These are phyloP conservation scores for Pogonus chalceus DNA, from an alignment of 1,140 invertebrate species.

Conservation along the genomic window DNA sequence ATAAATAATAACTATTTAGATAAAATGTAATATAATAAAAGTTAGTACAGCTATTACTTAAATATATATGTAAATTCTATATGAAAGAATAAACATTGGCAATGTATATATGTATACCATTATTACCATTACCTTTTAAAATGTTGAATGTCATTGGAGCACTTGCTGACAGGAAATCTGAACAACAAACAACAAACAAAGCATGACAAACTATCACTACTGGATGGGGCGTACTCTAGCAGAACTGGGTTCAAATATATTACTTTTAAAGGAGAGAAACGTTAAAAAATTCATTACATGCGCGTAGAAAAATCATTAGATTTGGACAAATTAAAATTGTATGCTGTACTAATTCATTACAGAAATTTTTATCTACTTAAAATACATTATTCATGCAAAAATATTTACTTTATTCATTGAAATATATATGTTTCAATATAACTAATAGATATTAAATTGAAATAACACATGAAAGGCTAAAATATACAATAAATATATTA, in stretches of 20 bases:
- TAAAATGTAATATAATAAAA: no score
- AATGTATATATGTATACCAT: no score
- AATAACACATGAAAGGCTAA: no score
- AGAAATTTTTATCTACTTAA: no score
- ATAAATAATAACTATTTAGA: no score
- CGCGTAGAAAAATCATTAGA: background rate
- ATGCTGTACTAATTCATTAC: constrained; percentile 31
- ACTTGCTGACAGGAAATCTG: constrained; percentile 63
- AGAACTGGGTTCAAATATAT: background rate
- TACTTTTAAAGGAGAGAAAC: background rate
- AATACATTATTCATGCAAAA: no score
- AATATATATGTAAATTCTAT: no score
- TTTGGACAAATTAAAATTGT: background rate
- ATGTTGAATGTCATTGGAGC: constrained; percentile 65
- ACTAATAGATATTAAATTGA: no score
- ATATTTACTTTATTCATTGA: no score
- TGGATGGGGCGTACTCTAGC: background rate
- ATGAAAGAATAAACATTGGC: no score
- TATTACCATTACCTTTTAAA: constrained; percentile 54
- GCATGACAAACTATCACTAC: constrained; percentile 37
- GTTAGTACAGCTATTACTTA: no score
- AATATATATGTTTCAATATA: background rate
- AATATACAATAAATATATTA: no score
- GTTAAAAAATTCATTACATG: constrained; percentile 3
- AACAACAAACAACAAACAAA: constrained; percentile 53